Evolutionary conservation across 2,113 vertebrate species (phyloP).

Genomic region (Coptodon bakossiorum): DNA sequence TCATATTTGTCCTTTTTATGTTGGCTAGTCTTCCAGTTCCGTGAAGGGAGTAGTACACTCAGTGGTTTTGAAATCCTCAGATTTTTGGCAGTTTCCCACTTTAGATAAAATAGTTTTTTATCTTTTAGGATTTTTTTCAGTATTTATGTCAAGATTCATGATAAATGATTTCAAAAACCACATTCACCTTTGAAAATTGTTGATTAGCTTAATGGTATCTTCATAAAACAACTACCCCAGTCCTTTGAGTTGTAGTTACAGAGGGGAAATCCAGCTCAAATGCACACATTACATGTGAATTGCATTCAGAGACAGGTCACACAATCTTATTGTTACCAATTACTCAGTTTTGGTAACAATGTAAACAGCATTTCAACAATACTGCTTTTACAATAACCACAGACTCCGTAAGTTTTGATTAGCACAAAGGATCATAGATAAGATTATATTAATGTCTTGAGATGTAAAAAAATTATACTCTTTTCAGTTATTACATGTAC

Average conservation of each 20-base stretch:
- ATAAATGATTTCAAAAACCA: not conserved
- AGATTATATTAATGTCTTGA: not conserved
- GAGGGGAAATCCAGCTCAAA: not conserved
- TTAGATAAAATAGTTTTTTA: not conserved
- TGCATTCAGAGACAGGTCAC: not conserved
- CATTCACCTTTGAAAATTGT: not conserved
- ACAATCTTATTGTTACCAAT: not conserved
- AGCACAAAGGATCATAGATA: not conserved
- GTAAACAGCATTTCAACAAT: not conserved
- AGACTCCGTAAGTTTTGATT: not conserved
- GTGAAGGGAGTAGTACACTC: fast-evolving
- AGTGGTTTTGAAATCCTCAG: not conserved
- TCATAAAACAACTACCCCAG: not conserved
- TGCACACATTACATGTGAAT: not conserved
- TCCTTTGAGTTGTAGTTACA: not conserved
- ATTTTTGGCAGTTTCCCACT: not conserved
- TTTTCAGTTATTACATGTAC: not conserved
- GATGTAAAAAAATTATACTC: not conserved
- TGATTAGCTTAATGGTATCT: not conserved
- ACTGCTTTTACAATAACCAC: not conserved
- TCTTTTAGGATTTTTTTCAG: not conserved
- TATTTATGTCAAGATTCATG: not conserved
- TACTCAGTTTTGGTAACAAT: not conserved
- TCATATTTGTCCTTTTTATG: not conserved
- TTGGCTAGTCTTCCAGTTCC: not conserved